Percentiles rank a stretch among this genome's conserved stretches.
Conservation (phyloP, 2,797 vertebrate genomes). For the Lithobates sylvaticus region DNA sequence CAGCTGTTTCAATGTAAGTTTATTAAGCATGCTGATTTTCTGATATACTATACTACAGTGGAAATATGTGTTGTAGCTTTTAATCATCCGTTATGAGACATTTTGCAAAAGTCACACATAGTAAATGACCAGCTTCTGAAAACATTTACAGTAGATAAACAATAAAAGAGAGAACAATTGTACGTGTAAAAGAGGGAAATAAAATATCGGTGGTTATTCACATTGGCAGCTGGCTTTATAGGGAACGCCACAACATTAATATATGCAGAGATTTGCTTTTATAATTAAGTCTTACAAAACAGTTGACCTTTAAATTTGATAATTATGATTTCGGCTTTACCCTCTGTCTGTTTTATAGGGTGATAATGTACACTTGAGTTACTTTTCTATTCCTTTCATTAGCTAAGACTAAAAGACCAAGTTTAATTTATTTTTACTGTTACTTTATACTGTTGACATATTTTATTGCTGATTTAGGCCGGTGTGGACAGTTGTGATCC, state of each 20-base stretch:
- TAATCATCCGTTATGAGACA: conserved; percentile 3
- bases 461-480: no score
- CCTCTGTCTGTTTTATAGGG: not conserved
- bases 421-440: not conserved
- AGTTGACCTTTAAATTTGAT: conserved; percentile 52
- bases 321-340: not conserved
- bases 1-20: no score
- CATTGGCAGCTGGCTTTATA: not conserved
- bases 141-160: conserved; percentile 17
- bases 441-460: not conserved
- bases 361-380: conserved; percentile 31
- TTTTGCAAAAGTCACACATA: not conserved
- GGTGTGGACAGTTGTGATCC: no score
- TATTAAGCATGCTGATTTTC: no score
- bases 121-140: conserved; percentile 1
- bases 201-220: not conserved
- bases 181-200: not conserved
- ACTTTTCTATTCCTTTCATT: conserved; percentile 15
- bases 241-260: not conserved
- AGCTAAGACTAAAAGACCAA: conserved; percentile 30
- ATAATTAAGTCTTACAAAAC: conserved; percentile 32
- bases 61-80: not conserved
- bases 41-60: no score
- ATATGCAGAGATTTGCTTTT: not conserved
- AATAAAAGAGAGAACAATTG: not conserved